Evolutionary conservation across 2,113 vertebrate genomes (phyloP).

Genomic region (Pyrgilauda ruficollis): DNA sequence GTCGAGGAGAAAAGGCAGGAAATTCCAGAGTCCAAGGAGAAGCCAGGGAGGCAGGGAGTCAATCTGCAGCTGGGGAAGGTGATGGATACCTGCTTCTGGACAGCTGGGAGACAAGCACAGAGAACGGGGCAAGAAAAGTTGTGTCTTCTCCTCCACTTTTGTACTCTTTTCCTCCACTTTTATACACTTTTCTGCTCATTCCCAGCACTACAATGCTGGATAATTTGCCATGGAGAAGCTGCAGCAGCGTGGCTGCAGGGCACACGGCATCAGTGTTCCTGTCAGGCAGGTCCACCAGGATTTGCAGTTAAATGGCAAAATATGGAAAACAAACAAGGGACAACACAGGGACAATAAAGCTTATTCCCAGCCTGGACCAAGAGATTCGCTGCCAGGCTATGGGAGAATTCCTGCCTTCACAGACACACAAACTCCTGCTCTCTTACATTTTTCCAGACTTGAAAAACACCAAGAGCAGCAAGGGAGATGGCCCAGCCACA

Average conservation of each 20-base stretch:
- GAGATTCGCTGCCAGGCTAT: neutral
- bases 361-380: neutral
- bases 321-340: neutral
- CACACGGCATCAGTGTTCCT: neutral
- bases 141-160: neutral
- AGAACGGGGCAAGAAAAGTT: conserved; percentile 22
- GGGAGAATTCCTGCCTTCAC: neutral
- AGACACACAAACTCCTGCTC: neutral
- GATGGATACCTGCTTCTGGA: neutral
- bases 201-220: conserved; percentile 22
- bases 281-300: neutral
- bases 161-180: neutral
- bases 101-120: conserved; percentile 51
- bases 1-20: rapidly evolving
- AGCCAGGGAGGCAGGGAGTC: neutral
- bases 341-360: neutral
- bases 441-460: neutral
- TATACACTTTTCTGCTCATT: neutral
- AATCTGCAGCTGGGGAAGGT: neutral
- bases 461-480: neutral
- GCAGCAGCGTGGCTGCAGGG: conserved; percentile 41
- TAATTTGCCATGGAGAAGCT: conserved; percentile 39
- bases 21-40: neutral
- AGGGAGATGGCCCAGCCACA: neutral
- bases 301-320: neutral